Base-by-base conservation (phyloP, 2,888 invertebrate genomes). In the Xestia xanthographa region DNA sequence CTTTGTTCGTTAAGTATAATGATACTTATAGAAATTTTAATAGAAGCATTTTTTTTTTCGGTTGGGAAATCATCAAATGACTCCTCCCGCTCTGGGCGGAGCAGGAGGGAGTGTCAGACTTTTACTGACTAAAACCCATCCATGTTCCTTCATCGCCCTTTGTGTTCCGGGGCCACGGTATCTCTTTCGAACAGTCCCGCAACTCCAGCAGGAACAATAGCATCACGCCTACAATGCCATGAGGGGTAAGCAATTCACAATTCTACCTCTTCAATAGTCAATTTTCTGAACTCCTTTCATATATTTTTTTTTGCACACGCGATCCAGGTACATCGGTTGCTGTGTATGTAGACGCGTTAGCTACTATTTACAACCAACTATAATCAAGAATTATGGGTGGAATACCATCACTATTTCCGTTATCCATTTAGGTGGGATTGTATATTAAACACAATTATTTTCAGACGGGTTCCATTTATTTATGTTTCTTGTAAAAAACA, bases 291-390 rank as follows among this genome's bases (percentile, higher is more conserved):
- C 22, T 53, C n/a, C 53, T 53, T 26, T 5, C 26, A 2, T 26
- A 14, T 26, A 26, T 14, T 5, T 14, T 14, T 43, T 48, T 56
- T 72, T 48, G 38, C 45, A 58, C 73, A 22, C 45, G 45, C 12
- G n/a, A 6, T 17, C 12, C 29, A 17, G 6, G 45, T 26, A 4
- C 45, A 38, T 17, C 6, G 11, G 17, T 53, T 26, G 50, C 9
- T 50, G 9, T 50, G 50, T 50, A 4, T 22, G 50, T 50, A 22
- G 4, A 26, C 26, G n/a, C 22, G 14, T 45, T 34, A 43, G 22
- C n/a, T 22, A n/a, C 5, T 72, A 45, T 73, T 72, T 73, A 72
- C 34, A n/a, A 72, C 22, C 2, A n/a, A 14, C 17, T 26, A 1
- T 48, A 48, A n/a, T 48, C 6, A 29, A 43, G 43, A 60, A n/a